phyloP scores from a whole-genome alignment of 92 coral and sea anemone species.

The Parazoanthus swiftii region DNA sequence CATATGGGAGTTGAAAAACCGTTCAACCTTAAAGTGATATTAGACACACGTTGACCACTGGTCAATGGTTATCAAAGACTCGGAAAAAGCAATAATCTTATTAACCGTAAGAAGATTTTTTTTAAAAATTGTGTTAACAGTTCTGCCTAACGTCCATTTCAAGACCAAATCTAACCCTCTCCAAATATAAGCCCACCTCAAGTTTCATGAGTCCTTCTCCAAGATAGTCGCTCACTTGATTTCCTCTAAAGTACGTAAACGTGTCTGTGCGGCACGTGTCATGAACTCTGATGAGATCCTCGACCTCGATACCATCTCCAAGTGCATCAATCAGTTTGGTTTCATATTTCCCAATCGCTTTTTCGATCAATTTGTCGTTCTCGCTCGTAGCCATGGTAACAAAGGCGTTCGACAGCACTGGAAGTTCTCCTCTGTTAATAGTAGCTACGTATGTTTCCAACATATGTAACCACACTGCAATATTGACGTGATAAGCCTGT shows the following conservation, averaged over 20 bases:
- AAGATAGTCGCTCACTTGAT: slow-evolving; percentile 15
- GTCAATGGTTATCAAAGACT: too few species aligned
- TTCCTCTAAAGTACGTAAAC: slow-evolving; percentile 3
- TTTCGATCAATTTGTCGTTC: neutral
- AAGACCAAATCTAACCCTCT: too few species aligned
- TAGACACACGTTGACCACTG: too few species aligned
- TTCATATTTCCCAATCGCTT: slow-evolving; percentile 11
- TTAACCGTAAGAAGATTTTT: too few species aligned
- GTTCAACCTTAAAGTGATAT: too few species aligned
- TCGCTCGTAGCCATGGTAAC: slow-evolving; percentile 13
- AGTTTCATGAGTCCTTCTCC: slow-evolving; percentile 26
- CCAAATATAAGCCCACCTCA: neutral
- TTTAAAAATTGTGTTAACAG: too few species aligned
- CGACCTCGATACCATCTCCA: slow-evolving; percentile 18
- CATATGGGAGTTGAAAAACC: too few species aligned
- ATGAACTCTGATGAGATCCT: neutral
- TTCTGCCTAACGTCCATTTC: too few species aligned
- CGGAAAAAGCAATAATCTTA: too few species aligned
- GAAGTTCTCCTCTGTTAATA: slow-evolving; percentile 27
- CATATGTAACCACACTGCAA: slow-evolving; percentile 26
- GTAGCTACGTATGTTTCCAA: slow-evolving; percentile 12
- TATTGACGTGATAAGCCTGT: too few species aligned
- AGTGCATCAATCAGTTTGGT: neutral
- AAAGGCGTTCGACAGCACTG: slow-evolving; percentile 28
- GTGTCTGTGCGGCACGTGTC: slow-evolving; percentile 4